Percentiles rank a stretch among this genome's conserved stretches.
These are phyloP conservation scores for Subanguina moxae DNA, from an alignment of 1,140 invertebrate genomes.

Conservation along the genomic window DNA sequence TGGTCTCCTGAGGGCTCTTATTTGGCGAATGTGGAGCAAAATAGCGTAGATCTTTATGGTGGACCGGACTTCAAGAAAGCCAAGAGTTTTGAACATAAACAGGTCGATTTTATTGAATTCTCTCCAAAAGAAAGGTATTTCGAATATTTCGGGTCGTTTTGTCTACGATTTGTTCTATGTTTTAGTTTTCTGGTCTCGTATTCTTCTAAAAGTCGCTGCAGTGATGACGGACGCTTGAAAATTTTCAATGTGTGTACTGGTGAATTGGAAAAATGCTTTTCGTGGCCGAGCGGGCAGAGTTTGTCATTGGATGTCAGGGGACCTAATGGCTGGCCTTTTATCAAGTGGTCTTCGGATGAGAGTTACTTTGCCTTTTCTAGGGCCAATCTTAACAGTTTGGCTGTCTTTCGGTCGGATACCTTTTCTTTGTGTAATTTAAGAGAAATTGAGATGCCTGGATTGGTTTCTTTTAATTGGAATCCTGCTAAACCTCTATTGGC, in stretches of 20 bases:
- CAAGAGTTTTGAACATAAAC: conserved; percentile 80
- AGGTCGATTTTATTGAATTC: conserved; percentile 91
- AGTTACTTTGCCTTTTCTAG: conserved; percentile 74
- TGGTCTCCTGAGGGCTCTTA: conserved; percentile 97
- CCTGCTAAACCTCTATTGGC: conserved; percentile 91
- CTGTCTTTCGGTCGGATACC: conserved; percentile 74
- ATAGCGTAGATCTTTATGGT: conserved; percentile 92
- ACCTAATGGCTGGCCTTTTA: conserved; percentile 43
- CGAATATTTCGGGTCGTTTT: conserved; percentile 37
- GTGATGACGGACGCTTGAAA: conserved; percentile 39
- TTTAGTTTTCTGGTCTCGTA: too few relatives aligned
- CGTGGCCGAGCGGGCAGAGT: conserved; percentile 22
- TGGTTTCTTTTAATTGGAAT: conserved; percentile 91
- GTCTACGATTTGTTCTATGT: conserved; percentile 17
- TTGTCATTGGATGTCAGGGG: background rate
- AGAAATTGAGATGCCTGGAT: conserved; percentile 42
- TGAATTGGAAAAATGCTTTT: conserved; percentile 51
- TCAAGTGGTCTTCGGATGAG: conserved; percentile 87
- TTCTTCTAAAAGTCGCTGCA: too few relatives aligned
- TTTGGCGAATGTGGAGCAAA: conserved; percentile 78
- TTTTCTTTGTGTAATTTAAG: conserved; percentile 44
- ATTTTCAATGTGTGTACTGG: conserved; percentile 59
- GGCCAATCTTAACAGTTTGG: conserved; percentile 68
- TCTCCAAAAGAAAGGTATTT: conserved; percentile 83
- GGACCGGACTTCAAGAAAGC: conserved; percentile 86